Base-by-base conservation (phyloP, 2,888 invertebrate species). In the Adelphocoris suturalis region DNA sequence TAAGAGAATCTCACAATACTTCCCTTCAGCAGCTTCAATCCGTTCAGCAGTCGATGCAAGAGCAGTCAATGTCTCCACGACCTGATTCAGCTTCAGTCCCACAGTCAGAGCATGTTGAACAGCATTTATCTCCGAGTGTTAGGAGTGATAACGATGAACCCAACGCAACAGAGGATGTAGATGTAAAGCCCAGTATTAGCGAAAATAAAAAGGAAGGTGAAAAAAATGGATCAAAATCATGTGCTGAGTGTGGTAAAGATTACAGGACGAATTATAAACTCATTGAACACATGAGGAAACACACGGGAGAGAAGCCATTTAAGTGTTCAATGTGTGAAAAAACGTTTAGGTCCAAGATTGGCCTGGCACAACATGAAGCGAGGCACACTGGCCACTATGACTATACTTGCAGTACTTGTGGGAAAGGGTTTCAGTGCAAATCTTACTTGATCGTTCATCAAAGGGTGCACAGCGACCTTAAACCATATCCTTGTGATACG, bases 371-470 rank as follows among this genome's bases (percentile, higher is more conserved):
- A 91, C 95, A 95, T 91, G 95, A 95, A 90, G 95, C 95, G 0
- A 95, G 94, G 86, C 95, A 95, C 92, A 95, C 95, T 14, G 95
- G 95, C 0, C 94, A 95, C 91, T 95, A 94, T 91, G 95, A 95
- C 91, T 95, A 93, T 92, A 94, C 94, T 19, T 95, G 95, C 92
- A 94, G 94, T 3, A 94, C 94, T 0, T 95, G 95, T 91, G 95
- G 95, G 0, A 95, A 95, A 93, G 95, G 95, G 16, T 95, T 95
- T 91, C 95, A 95, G 90, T 95, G 95, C 48, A 94, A 94, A 92
- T 95, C 95, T 91, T 95, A 95, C 91, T 93, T 95, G 46, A 94
- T 94, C 91, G 95, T 95, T 0, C 95, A 95, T 92, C 95, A 95
- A 92, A 93, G 95, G 86, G 95, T 95, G 0, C 95, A 95, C 92